Evolutionary conservation across 2,797 vertebrate species (phyloP), one percentile per base, ranked within the genome.

Genomic region (Pipistrellus pipistrellus): DNA sequence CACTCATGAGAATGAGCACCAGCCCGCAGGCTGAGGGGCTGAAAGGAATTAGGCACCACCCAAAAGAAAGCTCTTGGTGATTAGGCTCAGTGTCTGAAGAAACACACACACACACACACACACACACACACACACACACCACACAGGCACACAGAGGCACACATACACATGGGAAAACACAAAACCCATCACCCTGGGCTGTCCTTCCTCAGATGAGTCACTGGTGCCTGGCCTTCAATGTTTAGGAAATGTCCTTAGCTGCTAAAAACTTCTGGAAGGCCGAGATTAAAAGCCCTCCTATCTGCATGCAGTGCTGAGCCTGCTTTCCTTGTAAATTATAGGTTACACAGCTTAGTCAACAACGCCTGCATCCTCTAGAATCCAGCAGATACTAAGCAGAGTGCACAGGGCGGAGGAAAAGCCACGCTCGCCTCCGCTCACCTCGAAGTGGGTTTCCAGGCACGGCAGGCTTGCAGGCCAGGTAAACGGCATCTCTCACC

Each of bases 401-500:
- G 85, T 32, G 69, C 0, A 18, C 25, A 0, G 0, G 2, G 32
- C 11, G 2, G 30, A 51, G 92, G 78, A 44, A 76, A 88, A 84
- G 48, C 51, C 80, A 62, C 30, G 30, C 0, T 82, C 82, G 77
- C n/a, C 53, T 76, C 90, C 93, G 14, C 85, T 96, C 48, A 20
- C 95, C 73, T 93, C 85, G 57, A 38, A 86, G 90, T 10, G 13
- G n/a, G 82, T 32, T 86, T 97, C 96, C 93, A 93, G 38, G 75
- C 0, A 0, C 75, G 18, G 46, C 35, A 55, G 75, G 85, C 91
- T 93, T 96, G 94, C 46, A 95, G 95, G 66, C 95, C 86, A 88
- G 94, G 96, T 85, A 94, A 96, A 96, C 86, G 35, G 88, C 84
- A 93, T 48, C n/a, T 64, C n/a, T 30, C 55, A 76, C 95, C 91